A percentile compares a stretch with the other conserved stretches of the same genome.
phyloP scores from a whole-genome alignment of 1,140 invertebrate species.

The Mesaphorura yosii region DNA sequence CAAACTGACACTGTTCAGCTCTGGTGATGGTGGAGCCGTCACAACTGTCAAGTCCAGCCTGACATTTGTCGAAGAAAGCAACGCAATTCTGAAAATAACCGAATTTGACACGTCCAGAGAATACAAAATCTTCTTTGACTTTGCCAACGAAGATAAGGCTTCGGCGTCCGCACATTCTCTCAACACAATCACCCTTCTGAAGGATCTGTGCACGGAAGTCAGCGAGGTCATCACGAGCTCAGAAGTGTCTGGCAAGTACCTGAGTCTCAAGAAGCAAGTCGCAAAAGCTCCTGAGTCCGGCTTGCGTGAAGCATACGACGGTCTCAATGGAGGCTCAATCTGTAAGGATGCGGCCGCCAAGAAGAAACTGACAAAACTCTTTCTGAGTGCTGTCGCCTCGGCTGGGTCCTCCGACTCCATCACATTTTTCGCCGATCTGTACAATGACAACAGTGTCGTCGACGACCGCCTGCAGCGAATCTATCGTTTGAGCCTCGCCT shows the following conservation, averaged over 20 bases:
- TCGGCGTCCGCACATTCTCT: no score
- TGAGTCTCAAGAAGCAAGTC: no score
- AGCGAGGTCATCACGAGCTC: no score
- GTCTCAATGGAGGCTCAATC: slow-evolving; percentile 35
- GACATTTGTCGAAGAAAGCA: no score
- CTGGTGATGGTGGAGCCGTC: not conserved
- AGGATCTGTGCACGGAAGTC: no score
- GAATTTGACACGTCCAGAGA: no score
- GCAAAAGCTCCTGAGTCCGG: no score
- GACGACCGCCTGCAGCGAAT: slow-evolving; percentile 49
- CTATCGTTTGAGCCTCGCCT: slow-evolving; percentile 58
- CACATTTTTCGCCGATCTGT: slow-evolving; percentile 50
- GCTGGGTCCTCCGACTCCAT: slow-evolving; percentile 62
- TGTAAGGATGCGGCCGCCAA: not conserved
- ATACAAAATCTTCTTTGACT: no score
- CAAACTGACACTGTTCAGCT: not conserved
- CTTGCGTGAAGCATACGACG: slow-evolving; percentile 49
- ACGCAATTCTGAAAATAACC: not conserved
- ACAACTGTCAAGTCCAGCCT: slow-evolving; percentile 5
- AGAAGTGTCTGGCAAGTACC: no score
- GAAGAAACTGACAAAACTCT: slow-evolving; percentile 44
- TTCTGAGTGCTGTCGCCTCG: slow-evolving; percentile 62
- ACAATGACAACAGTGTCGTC: slow-evolving; percentile 51
- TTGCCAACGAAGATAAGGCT: no score
- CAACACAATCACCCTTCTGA: no score